A percentile compares a stretch with the other conserved stretches of the same genome.
Evolutionary conservation across 2,113 vertebrate species (phyloP).

Genomic region (Anarrhichthys ocellatus): DNA sequence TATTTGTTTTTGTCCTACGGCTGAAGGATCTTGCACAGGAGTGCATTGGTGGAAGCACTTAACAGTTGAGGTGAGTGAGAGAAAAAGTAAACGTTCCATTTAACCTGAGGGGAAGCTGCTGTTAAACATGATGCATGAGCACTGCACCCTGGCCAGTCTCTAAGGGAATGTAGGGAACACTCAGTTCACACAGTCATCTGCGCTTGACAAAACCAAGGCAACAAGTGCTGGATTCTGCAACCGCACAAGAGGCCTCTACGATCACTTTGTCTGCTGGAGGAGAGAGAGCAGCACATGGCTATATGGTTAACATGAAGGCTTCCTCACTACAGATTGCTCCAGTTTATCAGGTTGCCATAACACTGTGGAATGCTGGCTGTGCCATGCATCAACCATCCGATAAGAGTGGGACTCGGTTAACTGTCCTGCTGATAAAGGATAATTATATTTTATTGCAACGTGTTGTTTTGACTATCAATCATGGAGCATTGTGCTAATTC

Average conservation of each 20-base stretch:
- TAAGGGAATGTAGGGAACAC: background rate
- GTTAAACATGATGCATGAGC: constrained; percentile 24
- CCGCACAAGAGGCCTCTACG: background rate
- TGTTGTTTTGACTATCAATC: background rate
- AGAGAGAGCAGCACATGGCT: background rate
- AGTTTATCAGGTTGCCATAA: too few relatives aligned
- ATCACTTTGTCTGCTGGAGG: background rate
- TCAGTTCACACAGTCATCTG: background rate
- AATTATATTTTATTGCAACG: background rate
- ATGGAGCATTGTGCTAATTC: background rate
- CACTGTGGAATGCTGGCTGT: background rate
- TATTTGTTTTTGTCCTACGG: background rate
- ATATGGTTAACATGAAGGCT: background rate
- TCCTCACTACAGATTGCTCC: background rate
- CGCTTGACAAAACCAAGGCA: background rate
- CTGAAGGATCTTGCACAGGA: background rate
- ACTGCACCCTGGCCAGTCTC: background rate
- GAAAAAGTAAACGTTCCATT: background rate
- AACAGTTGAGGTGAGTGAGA: background rate
- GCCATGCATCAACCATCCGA: background rate
- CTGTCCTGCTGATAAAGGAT: background rate
- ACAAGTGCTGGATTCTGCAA: background rate
- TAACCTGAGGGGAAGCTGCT: background rate
- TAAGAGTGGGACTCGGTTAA: background rate
- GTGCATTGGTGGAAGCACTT: background rate